Evolutionary conservation across 2,113 vertebrate genomes (phyloP), one percentile per base, ranked within the genome.

Genomic region (Protobothrops flavoviridis): DNA sequence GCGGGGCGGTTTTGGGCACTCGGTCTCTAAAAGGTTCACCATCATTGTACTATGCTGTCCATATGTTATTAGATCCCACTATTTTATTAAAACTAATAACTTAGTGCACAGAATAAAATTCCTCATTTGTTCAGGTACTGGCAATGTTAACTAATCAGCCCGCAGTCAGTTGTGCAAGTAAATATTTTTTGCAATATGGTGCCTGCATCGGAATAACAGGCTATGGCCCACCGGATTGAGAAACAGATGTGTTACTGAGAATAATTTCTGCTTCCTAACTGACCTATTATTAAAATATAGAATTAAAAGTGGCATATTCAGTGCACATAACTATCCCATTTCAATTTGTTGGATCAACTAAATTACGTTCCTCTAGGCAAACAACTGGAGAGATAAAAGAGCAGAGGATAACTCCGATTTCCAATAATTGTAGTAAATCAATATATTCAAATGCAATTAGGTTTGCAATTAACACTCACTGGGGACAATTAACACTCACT

Each of bases 241-340:
- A 95, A 94, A 93, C 93, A 64, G 93, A 93, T 93, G 86, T 6
- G 92, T 94, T 93, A 61, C 90, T 95, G 53, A 24, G 57, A 95
- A 87, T 69, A 92, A 94, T 93, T 94, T 85, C 90, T 85, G 90
- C 91, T 94, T 52, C n/a, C 39, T 59, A 74, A 89, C 91, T 95
- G 93, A 96, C 94, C 94, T 95, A 74, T 74, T 92, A 93, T 94
- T 88, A 95, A 94, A 94, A 95, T 92, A 33, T 1, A 12, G n/a
- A 88, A 5, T 50, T 90, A 5, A 0, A 96, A 95, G 89, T 87
- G 85, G 13, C 43, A 56, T 93, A 94, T 94, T 94, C 91, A 91
- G 86, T 91, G 57, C 0, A 10, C 20, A 95, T 93, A 96, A 45
- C 94, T 93, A 96, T 61, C 13, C 91, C 88, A 45, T 96, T 21